Conservation (phyloP, 2,888 invertebrate species). For the Protophormia terraenovae region DNA sequence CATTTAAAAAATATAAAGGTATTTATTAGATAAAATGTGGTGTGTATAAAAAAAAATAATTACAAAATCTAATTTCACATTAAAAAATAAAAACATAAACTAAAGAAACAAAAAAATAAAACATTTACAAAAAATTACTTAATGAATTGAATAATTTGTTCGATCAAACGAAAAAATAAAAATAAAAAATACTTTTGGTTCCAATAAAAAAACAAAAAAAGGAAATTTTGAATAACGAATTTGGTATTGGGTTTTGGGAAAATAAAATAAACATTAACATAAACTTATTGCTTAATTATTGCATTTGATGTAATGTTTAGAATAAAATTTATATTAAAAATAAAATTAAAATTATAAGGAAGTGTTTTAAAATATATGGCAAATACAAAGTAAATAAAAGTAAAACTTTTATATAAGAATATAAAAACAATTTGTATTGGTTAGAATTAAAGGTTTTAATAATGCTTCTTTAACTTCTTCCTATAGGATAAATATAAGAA, state of each 20-base stretch:
- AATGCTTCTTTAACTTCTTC: too few relatives aligned
- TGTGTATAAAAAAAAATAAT: background rate
- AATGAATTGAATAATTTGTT: background rate
- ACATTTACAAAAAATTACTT: background rate
- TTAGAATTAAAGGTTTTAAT: too few relatives aligned
- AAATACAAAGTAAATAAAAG: constrained; percentile 4
- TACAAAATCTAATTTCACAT: background rate
- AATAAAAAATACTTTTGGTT: constrained; percentile 48
- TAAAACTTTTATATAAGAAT: background rate
- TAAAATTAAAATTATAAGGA: background rate
- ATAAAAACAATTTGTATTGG: background rate
- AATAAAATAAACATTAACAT: constrained; percentile 2
- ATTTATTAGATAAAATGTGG: background rate
- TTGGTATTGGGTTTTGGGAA: constrained; percentile 12
- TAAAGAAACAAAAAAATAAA: background rate
- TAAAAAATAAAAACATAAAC: background rate
- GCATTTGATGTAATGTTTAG: background rate
- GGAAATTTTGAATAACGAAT: constrained; percentile 6
- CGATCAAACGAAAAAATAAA: background rate
- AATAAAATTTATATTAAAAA: background rate
- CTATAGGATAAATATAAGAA: too few relatives aligned
- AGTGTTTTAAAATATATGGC: constrained; percentile 49
- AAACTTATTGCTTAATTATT: constrained; percentile 49
- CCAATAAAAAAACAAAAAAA: constrained; percentile 21
- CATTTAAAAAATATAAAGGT: too few relatives aligned